phyloP scores from a whole-genome alignment of 2,888 invertebrate species.

The Lacanobia oleracea region DNA sequence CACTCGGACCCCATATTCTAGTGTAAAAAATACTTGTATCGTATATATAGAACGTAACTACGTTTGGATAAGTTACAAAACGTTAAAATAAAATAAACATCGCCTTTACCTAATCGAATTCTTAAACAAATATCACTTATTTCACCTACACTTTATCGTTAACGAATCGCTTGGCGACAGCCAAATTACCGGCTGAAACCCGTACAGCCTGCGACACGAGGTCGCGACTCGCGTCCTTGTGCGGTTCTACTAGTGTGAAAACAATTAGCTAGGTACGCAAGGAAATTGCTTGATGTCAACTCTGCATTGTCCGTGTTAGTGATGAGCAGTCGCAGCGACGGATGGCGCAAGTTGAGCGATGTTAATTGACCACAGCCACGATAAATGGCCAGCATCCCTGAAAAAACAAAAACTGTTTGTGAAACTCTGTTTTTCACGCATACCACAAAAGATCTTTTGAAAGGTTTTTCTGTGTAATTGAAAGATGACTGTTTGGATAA shows the following conservation, averaged over 20 bases:
- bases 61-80: background rate
- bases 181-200: conserved; percentile 42
- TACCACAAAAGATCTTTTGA: conserved; percentile 12
- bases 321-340: conserved; percentile 17
- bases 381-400: conserved; percentile 4
- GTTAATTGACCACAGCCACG: conserved; percentile 6
- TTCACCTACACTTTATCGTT: conserved; percentile 20
- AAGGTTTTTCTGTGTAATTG: conserved; percentile 49
- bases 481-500: conserved; percentile 53
- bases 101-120: conserved; percentile 26
- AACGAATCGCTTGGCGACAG: conserved; percentile 41
- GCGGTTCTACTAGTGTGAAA: conserved; percentile 25
- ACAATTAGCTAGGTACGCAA: conserved; percentile 34
- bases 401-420: conserved; percentile 24
- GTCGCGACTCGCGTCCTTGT: conserved; percentile 35
- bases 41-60: background rate
- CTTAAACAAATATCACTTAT: conserved; percentile 31
- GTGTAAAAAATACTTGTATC: background rate
- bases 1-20: no score
- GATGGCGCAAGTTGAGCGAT: conserved; percentile 2
- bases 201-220: conserved; percentile 15
- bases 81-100: conserved; percentile 13
- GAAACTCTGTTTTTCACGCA: conserved; percentile 21
- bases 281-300: conserved; percentile 40
- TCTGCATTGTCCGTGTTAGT: conserved; percentile 6